Base-by-base conservation (phyloP, 1,140 invertebrate species). In the Halotydeus destructor region DNA sequence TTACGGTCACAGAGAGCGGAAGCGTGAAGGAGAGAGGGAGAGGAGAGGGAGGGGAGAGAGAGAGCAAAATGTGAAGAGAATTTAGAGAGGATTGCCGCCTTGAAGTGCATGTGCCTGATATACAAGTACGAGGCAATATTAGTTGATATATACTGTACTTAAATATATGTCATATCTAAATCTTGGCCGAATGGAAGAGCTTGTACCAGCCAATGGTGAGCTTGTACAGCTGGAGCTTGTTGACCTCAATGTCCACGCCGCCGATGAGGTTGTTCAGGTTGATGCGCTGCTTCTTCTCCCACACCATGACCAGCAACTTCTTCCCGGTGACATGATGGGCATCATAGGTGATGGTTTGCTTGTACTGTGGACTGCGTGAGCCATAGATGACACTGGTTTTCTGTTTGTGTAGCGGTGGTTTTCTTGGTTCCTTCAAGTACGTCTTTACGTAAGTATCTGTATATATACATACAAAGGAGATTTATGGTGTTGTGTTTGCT, bases 391-490 rank as follows among this genome's bases (percentile, higher is more conserved):
- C 74, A 26, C 77, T 67, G 0, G 84, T 91, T 58, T 91, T 93
- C 46, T 81, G 75, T 56, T 88, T 89, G 53, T 85, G 78, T 38
- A 86, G 61, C 69, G 78, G 76, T n/a, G n/a, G n/a, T 48, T 78
- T 72, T 36, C 81, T 76, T 23, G 79, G 78, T 51, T 85, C 80
- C 24, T 80, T 72, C 23, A 93, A 63, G 56, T 88, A 89, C 35
- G 81, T 88, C 62, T 91, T 91, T 36, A 89, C 82, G 61, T 91
- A 93, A 3, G 83, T 88, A 55, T 89, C 84, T 66, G 69, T 60
- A 45, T 36, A 45, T n/a, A n/a, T n/a, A n/a, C n/a, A n/a, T n/a
- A n/a, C n/a, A n/a, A n/a, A n/a, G n/a, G n/a, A n/a, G n/a, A n/a
- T n/a, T n/a, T n/a, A n/a, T n/a, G n/a, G n/a, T n/a, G n/a, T n/a